Evolutionary conservation across 2,888 invertebrate genomes (phyloP).

Genomic region (Euzetes globulus): DNA sequence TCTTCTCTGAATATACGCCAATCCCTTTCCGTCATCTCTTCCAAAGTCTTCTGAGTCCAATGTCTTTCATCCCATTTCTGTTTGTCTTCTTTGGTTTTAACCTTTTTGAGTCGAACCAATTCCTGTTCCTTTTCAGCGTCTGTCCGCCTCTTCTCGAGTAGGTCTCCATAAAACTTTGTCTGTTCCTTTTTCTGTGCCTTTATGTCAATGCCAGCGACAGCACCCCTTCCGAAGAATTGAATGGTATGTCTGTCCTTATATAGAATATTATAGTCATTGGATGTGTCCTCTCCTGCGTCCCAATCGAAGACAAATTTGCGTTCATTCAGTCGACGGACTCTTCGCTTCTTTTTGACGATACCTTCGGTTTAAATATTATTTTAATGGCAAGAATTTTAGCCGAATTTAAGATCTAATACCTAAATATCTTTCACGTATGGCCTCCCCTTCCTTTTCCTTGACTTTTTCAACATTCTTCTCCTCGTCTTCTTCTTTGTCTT

Average conservation of each 20-base stretch:
- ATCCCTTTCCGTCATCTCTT: slow-evolving; percentile 97
- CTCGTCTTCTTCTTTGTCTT: slow-evolving; percentile 44
- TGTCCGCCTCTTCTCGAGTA: slow-evolving; percentile 82
- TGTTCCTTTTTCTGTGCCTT: slow-evolving; percentile 72
- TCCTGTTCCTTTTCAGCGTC: slow-evolving; percentile 96
- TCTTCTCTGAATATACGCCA: slow-evolving; percentile 99
- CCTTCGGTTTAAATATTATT: slow-evolving; percentile 53
- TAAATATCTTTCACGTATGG: slow-evolving; percentile 89
- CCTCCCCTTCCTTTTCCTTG: slow-evolving; percentile 84
- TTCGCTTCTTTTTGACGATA: slow-evolving; percentile 79
- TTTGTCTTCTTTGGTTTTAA: slow-evolving; percentile 91
- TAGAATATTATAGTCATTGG: slow-evolving; percentile 89
- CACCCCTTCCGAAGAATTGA: slow-evolving; percentile 95
- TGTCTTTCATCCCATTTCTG: slow-evolving; percentile 98
- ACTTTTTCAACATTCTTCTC: slow-evolving; percentile 57
- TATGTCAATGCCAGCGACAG: slow-evolving; percentile 95
- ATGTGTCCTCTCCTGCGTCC: slow-evolving; percentile 98
- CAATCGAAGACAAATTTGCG: slow-evolving; percentile 99
- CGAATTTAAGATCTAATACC: neutral
- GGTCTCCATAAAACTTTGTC: slow-evolving; percentile 90
- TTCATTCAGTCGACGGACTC: slow-evolving; percentile 88
- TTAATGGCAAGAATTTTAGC: neutral
- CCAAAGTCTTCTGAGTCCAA: slow-evolving; percentile 89
- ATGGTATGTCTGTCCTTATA: slow-evolving; percentile 89
- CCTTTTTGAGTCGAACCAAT: slow-evolving; percentile 80